Conservation (phyloP, 1,140 invertebrate species). For the Carcinoscorpius rotundicauda region DNA sequence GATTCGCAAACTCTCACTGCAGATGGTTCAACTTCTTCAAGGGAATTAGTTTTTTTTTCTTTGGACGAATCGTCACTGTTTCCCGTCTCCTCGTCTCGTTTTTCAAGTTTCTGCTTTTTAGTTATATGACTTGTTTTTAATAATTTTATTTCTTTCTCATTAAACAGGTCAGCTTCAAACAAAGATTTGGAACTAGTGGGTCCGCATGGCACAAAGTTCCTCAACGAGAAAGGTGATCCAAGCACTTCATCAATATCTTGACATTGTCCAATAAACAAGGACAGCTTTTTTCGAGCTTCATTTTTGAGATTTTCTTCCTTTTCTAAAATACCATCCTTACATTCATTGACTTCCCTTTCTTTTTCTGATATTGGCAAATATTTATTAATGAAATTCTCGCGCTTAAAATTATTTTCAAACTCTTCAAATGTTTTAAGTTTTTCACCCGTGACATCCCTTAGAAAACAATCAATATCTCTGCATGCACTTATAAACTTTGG, state of each 20-base stretch:
- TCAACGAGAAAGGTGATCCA: slow-evolving; percentile 21
- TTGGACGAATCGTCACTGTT: no score
- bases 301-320: neutral
- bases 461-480: slow-evolving; percentile 9
- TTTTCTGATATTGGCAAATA: neutral
- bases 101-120: no score
- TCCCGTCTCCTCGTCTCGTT: no score
- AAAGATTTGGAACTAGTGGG: no score
- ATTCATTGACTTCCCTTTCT: neutral
- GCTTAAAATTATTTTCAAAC: slow-evolving; percentile 9
- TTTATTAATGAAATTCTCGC: neutral
- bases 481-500: slow-evolving; percentile 11
- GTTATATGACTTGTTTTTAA: no score
- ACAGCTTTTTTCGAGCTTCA: neutral
- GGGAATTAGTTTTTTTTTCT: neutral
- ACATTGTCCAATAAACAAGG: slow-evolving; percentile 15
- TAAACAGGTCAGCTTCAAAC: no score
- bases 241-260: slow-evolving; percentile 28
- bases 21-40: slow-evolving; percentile 21
- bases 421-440: slow-evolving; percentile 12
- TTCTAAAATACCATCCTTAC: neutral
- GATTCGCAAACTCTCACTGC: slow-evolving; percentile 22
- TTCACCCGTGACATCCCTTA: neutral
- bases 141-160: no score
- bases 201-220: no score